Conservation (phyloP, 2,113 vertebrate genomes). For the Rhinogobius similis region DNA sequence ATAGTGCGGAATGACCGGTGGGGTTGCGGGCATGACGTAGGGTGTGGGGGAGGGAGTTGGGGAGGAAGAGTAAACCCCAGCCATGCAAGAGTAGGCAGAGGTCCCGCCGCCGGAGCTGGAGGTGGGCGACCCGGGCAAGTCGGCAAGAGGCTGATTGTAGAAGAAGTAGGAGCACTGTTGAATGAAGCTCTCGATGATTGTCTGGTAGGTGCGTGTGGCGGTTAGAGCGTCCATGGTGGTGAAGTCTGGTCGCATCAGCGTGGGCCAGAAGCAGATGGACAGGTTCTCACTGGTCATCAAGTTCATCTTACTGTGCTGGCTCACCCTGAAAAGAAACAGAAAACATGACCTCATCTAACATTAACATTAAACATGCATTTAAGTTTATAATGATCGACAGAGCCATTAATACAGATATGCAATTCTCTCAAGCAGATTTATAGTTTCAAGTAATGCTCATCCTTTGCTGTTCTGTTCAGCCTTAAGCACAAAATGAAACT, state of each 20-base stretch:
- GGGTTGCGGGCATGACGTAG: slow-evolving; percentile 67
- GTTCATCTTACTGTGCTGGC: slow-evolving; percentile 87
- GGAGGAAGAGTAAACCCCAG: slow-evolving; percentile 63
- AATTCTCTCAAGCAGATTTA: neutral
- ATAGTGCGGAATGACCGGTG: slow-evolving; percentile 72
- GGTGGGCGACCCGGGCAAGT: slow-evolving; percentile 77
- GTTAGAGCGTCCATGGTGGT: slow-evolving; percentile 95
- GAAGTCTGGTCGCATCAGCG: slow-evolving; percentile 91
- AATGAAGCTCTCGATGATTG: slow-evolving; percentile 97
- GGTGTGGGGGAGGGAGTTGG: slow-evolving; percentile 58
- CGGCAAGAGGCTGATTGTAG: slow-evolving; percentile 84
- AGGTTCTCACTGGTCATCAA: slow-evolving; percentile 97
- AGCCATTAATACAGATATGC: neutral
- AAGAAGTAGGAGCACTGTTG: slow-evolving; percentile 94
- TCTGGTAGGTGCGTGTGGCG: slow-evolving; percentile 92
- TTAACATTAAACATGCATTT: neutral
- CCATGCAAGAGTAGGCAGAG: slow-evolving; percentile 73
- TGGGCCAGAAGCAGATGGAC: slow-evolving; percentile 98
- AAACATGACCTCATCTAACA: neutral
- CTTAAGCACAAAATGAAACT: too few relatives aligned
- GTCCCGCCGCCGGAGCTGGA: slow-evolving; percentile 67
- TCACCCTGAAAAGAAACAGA: slow-evolving; percentile 79
- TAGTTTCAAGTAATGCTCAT: neutral
- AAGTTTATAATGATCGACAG: neutral
- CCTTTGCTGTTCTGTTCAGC: too few relatives aligned